phyloP scores from a whole-genome alignment of 2,113 vertebrate species.

The Cebidichthys violaceus region DNA sequence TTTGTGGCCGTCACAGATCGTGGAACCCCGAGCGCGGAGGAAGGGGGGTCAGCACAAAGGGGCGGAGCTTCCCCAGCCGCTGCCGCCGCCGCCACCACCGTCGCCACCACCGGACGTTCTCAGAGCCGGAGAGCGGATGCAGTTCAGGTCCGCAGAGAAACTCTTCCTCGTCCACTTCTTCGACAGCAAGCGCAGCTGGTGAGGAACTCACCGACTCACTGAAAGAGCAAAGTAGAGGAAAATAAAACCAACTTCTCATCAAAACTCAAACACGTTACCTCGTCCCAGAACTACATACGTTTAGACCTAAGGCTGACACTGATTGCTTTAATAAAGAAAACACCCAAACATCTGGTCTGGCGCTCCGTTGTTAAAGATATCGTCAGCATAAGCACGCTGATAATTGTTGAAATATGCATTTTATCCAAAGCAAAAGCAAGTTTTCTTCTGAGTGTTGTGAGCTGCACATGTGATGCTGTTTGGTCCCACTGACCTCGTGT shows the following conservation, averaged over 20 bases:
- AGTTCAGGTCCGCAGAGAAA: conserved; percentile 95
- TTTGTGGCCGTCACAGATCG: conserved; percentile 84
- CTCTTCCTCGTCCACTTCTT: conserved; percentile 96
- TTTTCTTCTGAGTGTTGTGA: too few relatives aligned
- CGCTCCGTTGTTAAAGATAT: too few relatives aligned
- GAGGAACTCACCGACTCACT: conserved; percentile 63
- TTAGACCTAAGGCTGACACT: too few relatives aligned
- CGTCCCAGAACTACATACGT: too few relatives aligned
- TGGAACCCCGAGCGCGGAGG: conserved; percentile 90
- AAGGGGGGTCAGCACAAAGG: conserved; percentile 88
- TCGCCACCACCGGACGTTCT: conserved; percentile 86
- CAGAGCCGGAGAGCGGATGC: conserved; percentile 95
- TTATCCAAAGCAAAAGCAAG: too few relatives aligned
- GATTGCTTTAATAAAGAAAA: too few relatives aligned
- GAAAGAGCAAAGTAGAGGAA: background rate
- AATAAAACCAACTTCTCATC: background rate
- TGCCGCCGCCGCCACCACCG: conserved; percentile 81
- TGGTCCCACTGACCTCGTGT: background rate
- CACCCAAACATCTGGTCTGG: too few relatives aligned
- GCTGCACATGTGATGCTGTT: too few relatives aligned
- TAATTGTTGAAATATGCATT: too few relatives aligned
- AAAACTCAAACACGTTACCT: too few relatives aligned
- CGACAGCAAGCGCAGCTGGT: conserved; percentile 98
- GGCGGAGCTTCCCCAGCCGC: conserved; percentile 90
- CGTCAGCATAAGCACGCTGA: too few relatives aligned